Base-by-base conservation (phyloP, 64 coral and sea anemone species). In the Montipora cactus region DNA sequence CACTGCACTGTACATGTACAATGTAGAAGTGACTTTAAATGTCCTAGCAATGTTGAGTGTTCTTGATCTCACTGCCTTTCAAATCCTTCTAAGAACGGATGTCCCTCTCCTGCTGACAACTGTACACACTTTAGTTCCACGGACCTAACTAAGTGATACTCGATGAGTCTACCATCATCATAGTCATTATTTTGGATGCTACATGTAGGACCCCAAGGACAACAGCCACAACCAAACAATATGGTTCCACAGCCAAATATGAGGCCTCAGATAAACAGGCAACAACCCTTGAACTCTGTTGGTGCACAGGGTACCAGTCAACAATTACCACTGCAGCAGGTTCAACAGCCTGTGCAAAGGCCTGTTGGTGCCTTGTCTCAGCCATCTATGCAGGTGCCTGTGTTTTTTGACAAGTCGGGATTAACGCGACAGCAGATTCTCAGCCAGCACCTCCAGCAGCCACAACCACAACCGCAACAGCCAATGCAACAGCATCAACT, bases 401-500 rank as follows among this genome's bases (percentile, higher is more conserved):
- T 61, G 7, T 49, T 71, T 47, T 86, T 47, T 10, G 44, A 84
- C 44, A 67, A 28, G 61, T 68, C 82, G 50, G 82, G 82, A 3
- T 16, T 86, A 10, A 86, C 82, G 3, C 47, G 49, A 20, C 45
- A 86, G 48, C 64, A 86, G 82, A 18, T 86, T 72, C 82, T 86
- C 12, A 12, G 15, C n/a, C 82, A 86, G 66, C 82, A 89, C 47
- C 13, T 77, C 18, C 82, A 72, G 84, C 83, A 87, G n/a, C 84
- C 25, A 9, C 80, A 77, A 11, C 50, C 73, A 62, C 88, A 92
- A 67, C 79, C 45, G 70, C 91, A 86, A 28, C 62, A 70, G 55
- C 61, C 76, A 47, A 19, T 53, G 7, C 92, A 88, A 49, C 84
- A 87, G 55, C 74, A 89, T 46, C 86, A 88, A 44, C 49, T 89